A percentile compares a stretch with the other conserved stretches of the same genome.
Conservation (phyloP, 2,888 invertebrate species). For the Heliconius ethilla region DNA sequence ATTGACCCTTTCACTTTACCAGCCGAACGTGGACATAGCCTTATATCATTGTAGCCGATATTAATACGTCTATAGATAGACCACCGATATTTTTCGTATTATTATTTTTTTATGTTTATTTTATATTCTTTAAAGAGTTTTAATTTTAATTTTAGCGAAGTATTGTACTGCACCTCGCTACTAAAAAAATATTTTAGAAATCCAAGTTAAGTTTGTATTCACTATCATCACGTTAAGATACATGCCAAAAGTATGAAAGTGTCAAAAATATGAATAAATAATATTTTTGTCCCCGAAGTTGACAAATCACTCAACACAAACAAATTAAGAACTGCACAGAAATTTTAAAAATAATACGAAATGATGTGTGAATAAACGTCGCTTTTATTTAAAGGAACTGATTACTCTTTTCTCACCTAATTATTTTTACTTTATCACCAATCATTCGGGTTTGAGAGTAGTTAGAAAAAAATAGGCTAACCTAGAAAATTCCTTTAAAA, state of each 20-base stretch:
- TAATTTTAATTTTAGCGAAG: no score
- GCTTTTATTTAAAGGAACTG: not conserved
- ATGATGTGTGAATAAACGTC: slow-evolving; percentile 4
- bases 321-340: slow-evolving; percentile 11
- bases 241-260: not conserved
- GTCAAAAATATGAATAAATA: not conserved
- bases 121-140: no score
- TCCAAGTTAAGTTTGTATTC: not conserved
- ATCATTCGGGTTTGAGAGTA: not conserved
- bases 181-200: no score
- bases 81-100: no score
- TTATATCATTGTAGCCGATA: no score
- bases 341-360: slow-evolving; percentile 19
- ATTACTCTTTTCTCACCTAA: not conserved
- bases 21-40: no score
- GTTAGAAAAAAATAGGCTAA: not conserved
- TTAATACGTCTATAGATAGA: no score
- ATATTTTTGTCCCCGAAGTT: not conserved
- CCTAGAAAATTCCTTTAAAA: not conserved
- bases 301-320: slow-evolving; percentile 13
- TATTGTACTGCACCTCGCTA: no score
- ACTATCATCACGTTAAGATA: not conserved
- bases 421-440: not conserved
- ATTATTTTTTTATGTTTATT: no score
- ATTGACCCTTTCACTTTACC: no score